A percentile compares a stretch with the other conserved stretches of the same genome.
phyloP scores from a whole-genome alignment of 2,888 invertebrate genomes.

The Agonopterix alstromeriana region DNA sequence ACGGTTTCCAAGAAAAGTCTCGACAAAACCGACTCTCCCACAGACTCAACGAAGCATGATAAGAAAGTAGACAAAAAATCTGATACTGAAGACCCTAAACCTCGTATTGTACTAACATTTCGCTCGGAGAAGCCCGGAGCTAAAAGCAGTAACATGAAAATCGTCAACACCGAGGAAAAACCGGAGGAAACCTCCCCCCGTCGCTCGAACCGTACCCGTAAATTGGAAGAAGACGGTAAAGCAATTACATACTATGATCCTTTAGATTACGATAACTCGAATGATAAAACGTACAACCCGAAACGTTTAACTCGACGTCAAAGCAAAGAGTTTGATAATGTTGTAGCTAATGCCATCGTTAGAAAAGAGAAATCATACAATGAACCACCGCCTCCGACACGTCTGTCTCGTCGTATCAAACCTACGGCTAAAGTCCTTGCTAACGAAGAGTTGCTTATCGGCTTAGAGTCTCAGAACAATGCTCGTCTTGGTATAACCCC shows the following conservation, averaged over 20 bases:
- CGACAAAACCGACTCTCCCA: slow-evolving; percentile 33
- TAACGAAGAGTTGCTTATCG: slow-evolving; percentile 78
- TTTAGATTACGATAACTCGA: slow-evolving; percentile 40
- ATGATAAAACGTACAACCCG: slow-evolving; percentile 43
- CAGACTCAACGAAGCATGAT: slow-evolving; percentile 41
- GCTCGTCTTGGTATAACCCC: slow-evolving; percentile 61
- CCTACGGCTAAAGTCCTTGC: slow-evolving; percentile 82
- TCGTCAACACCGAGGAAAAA: slow-evolving; percentile 63
- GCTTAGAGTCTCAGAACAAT: slow-evolving; percentile 75
- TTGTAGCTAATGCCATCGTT: slow-evolving; percentile 83
- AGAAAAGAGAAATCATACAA: slow-evolving; percentile 84
- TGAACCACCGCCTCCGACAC: slow-evolving; percentile 49
- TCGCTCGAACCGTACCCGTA: slow-evolving; percentile 47
- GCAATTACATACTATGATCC: too few species aligned
- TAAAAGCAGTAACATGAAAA: slow-evolving; percentile 72
- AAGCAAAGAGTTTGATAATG: slow-evolving; percentile 79
- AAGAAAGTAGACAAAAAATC: slow-evolving; percentile 42
- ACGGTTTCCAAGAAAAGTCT: slow-evolving; percentile 44
- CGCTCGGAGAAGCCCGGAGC: slow-evolving; percentile 77
- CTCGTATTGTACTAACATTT: slow-evolving; percentile 79
- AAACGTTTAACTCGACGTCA: slow-evolving; percentile 81
- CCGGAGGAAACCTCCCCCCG: slow-evolving; percentile 53
- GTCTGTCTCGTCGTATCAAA: slow-evolving; percentile 75
- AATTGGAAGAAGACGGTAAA: slow-evolving; percentile 36
- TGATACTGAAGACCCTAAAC: slow-evolving; percentile 64